Conservation (phyloP, 2,888 invertebrate genomes). For the Mechanitis mazaeus region DNA sequence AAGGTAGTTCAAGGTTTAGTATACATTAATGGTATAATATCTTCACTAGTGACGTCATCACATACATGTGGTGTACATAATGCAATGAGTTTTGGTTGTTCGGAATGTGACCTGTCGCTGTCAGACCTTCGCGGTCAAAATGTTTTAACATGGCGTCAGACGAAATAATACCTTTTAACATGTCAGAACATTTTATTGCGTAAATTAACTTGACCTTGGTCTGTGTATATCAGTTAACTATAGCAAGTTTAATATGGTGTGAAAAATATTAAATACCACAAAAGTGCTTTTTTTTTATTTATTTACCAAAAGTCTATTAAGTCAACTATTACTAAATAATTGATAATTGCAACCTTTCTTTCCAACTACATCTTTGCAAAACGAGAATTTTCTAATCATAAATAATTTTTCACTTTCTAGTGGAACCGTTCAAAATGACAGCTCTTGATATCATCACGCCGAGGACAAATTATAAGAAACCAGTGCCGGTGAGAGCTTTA, state of each 20-base stretch:
- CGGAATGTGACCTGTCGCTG: slow-evolving; percentile 27
- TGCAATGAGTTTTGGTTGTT: slow-evolving; percentile 21
- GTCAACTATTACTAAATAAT: too few species aligned
- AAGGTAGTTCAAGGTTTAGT: too few species aligned
- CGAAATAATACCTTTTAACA: slow-evolving; percentile 26
- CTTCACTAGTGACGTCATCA: background rate
- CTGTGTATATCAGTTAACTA: slow-evolving; percentile 18
- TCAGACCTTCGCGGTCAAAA: slow-evolving; percentile 30
- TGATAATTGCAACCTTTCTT: background rate
- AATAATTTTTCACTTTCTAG: slow-evolving; percentile 37
- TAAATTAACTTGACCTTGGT: slow-evolving; percentile 19
- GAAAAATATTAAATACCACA: too few species aligned
- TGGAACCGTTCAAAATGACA: slow-evolving; percentile 35
- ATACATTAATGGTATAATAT: too few species aligned
- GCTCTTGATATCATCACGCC: slow-evolving; percentile 24
- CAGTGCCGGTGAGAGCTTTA: background rate
- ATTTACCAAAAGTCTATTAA: too few species aligned
- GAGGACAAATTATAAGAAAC: background rate
- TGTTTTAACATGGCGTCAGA: slow-evolving; percentile 25
- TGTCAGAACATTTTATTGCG: slow-evolving; percentile 26
- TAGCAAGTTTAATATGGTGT: background rate
- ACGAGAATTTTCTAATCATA: background rate
- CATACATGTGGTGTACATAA: slow-evolving; percentile 13
- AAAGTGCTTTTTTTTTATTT: too few species aligned
- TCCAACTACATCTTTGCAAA: background rate